phyloP scores from a whole-genome alignment of 2,113 vertebrate genomes.

The Delphinus delphis region DNA sequence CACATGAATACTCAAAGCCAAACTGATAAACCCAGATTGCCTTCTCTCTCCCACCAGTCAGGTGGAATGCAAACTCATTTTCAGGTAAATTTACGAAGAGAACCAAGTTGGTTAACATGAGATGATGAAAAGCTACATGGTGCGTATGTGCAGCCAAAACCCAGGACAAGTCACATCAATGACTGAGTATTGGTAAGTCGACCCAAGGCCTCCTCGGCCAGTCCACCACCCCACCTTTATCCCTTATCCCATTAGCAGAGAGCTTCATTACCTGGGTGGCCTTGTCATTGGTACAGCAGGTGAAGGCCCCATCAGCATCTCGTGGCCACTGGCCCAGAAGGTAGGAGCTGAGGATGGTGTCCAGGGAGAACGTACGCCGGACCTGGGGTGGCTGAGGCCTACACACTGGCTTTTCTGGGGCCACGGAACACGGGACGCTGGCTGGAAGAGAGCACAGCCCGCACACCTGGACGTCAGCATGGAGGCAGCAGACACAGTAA shows the following conservation, averaged over 20 bases:
- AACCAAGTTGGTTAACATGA: background rate
- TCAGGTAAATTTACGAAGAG: background rate
- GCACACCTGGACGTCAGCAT: slow-evolving; percentile 30
- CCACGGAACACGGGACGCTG: slow-evolving; percentile 76
- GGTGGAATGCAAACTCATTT: background rate
- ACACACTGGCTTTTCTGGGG: slow-evolving; percentile 84
- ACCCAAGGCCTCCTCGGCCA: background rate
- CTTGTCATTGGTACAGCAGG: slow-evolving; percentile 90
- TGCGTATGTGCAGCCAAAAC: background rate
- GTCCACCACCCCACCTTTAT: background rate
- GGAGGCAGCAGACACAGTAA: background rate
- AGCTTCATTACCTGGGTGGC: slow-evolving; percentile 90
- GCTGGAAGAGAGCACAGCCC: slow-evolving; percentile 53
- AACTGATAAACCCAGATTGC: slow-evolving; percentile 6
- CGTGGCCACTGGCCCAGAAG: slow-evolving; percentile 95
- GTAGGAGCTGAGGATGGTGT: slow-evolving; percentile 92
- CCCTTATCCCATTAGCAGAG: background rate
- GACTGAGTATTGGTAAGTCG: background rate
- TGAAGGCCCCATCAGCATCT: slow-evolving; percentile 85
- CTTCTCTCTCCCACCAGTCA: background rate
- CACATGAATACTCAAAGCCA: background rate
- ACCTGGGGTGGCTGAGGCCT: slow-evolving; percentile 87
- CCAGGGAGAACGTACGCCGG: slow-evolving; percentile 90
- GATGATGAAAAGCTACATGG: background rate
- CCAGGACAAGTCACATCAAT: background rate